These are phyloP conservation scores for Lanistes nyassanus DNA, from an alignment of 1,140 invertebrate genomes.

Conservation along the genomic window DNA sequence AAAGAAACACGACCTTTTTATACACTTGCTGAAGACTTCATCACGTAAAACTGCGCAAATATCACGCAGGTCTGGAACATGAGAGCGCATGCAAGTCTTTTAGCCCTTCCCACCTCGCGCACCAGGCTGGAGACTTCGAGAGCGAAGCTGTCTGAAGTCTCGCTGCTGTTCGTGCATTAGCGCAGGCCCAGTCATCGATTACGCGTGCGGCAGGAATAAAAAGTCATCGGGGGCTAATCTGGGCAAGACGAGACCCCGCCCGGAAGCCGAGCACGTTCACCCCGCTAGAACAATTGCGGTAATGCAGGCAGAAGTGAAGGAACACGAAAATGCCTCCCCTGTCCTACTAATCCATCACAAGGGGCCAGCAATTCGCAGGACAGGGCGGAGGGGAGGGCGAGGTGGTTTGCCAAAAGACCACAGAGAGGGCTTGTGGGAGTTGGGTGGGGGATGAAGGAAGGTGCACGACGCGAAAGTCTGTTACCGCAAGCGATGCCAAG, in stretches of 20 bases:
- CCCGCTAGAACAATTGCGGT: constrained; percentile 16
- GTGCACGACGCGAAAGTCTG: too few relatives aligned
- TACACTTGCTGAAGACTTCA: background rate
- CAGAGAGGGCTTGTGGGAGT: too few relatives aligned
- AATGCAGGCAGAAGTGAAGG: constrained; percentile 4
- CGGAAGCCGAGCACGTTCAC: constrained; percentile 4
- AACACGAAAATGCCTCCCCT: background rate
- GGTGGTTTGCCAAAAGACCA: too few relatives aligned
- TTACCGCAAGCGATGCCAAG: too few relatives aligned
- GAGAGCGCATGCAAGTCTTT: too few relatives aligned
- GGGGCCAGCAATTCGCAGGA: constrained; percentile 5
- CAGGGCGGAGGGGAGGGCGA: background rate
- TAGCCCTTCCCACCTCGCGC: too few relatives aligned
- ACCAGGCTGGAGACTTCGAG: too few relatives aligned
- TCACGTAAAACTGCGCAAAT: too few relatives aligned
- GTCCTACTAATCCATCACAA: background rate
- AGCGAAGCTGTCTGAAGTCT: too few relatives aligned
- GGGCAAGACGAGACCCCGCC: background rate
- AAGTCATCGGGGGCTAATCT: constrained; percentile 2
- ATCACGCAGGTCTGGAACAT: too few relatives aligned
- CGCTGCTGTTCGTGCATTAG: too few relatives aligned
- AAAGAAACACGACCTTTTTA: background rate
- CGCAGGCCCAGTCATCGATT: background rate
- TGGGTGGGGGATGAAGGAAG: too few relatives aligned
- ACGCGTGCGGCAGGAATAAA: background rate